A percentile compares a stretch with the other conserved stretches of the same genome.
Conservation (phyloP, 2,797 vertebrate species). For the Parambassis ranga region DNA sequence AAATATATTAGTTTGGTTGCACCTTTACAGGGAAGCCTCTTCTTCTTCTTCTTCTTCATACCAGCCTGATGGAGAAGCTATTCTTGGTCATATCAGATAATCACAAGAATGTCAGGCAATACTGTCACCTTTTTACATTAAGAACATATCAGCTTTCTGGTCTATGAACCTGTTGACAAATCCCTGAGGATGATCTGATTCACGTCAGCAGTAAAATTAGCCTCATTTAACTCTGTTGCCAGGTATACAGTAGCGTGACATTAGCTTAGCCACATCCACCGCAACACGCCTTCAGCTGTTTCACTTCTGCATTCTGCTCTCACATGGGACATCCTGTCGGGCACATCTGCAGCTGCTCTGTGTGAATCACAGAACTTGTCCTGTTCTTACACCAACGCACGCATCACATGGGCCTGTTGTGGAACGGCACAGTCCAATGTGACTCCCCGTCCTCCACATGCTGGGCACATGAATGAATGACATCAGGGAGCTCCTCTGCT, state of each 20-base stretch:
- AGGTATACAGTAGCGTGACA: slow-evolving; percentile 43
- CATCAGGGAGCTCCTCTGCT: neutral
- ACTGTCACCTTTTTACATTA: too few species aligned
- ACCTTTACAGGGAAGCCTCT: neutral
- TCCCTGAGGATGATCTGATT: neutral
- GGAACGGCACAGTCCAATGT: neutral
- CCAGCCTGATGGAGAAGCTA: neutral
- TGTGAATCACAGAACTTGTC: neutral
- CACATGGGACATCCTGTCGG: slow-evolving; percentile 59
- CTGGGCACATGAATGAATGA: slow-evolving; percentile 17
- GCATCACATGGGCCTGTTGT: neutral
- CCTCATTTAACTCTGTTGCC: neutral
- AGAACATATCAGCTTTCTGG: too few species aligned
- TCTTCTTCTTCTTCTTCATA: neutral
- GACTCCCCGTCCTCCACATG: slow-evolving; percentile 3
- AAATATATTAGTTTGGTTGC: too few species aligned
- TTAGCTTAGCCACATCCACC: slow-evolving; percentile 37
- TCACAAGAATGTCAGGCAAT: neutral
- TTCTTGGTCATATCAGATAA: neutral
- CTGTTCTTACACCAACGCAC: slow-evolving; percentile 10
- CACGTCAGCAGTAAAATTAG: neutral
- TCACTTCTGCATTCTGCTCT: slow-evolving; percentile 64
- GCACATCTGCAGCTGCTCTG: slow-evolving; percentile 12
- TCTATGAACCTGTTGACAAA: too few species aligned
- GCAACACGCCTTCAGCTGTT: slow-evolving; percentile 26